A percentile compares a stretch with the other conserved stretches of the same genome.
Conservation (phyloP, 2,888 invertebrate genomes). For the Agrotis puta region DNA sequence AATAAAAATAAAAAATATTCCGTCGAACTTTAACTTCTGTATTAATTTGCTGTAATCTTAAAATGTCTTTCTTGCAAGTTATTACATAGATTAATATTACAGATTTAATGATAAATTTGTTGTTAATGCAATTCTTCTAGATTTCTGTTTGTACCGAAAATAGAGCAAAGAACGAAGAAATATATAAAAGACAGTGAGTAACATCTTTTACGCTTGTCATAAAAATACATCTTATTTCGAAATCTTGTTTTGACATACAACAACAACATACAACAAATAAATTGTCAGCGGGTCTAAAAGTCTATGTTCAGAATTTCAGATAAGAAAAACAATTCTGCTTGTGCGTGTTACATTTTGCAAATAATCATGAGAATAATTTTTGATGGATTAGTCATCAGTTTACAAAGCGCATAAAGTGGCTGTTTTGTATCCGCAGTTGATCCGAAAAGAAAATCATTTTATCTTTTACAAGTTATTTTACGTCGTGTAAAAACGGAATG, state of each 20-base stretch:
- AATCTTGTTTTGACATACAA: slow-evolving; percentile 33
- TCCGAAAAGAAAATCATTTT: not conserved
- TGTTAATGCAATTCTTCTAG: not conserved
- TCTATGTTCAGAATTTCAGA: too few species aligned
- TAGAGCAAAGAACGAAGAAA: not conserved
- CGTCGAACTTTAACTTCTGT: too few species aligned
- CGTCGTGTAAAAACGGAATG: not conserved
- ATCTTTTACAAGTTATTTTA: not conserved
- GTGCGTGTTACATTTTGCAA: too few species aligned
- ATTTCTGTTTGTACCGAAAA: not conserved
- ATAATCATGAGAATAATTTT: too few species aligned
- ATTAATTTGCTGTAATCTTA: too few species aligned
- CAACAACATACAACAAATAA: too few species aligned
- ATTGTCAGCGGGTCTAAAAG: slow-evolving; percentile 5
- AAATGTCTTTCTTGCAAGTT: not conserved
- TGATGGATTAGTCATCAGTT: too few species aligned
- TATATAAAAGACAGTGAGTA: not conserved
- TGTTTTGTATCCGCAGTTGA: not conserved
- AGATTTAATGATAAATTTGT: too few species aligned
- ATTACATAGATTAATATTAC: too few species aligned
- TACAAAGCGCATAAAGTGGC: too few species aligned
- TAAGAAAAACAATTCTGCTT: too few species aligned
- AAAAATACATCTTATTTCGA: not conserved
- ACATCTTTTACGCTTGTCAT: not conserved
- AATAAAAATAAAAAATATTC: too few species aligned